phyloP scores from a whole-genome alignment of 2,888 invertebrate species.

The Polyommatus iphigenia region DNA sequence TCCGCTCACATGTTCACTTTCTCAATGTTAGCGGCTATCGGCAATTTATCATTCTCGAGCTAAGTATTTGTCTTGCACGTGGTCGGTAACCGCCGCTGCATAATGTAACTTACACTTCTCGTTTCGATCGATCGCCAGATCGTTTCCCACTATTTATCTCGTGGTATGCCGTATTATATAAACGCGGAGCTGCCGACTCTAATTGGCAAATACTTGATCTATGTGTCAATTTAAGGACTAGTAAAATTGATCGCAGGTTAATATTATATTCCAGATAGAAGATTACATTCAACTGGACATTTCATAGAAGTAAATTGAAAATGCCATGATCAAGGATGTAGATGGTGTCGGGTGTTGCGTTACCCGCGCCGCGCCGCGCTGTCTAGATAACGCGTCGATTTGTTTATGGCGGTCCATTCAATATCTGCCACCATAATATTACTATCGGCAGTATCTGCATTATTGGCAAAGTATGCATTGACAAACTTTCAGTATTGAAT shows the following conservation, averaged over 20 bases:
- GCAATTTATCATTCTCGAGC: constrained; percentile 27
- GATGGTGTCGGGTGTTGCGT: constrained; percentile 13
- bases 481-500: background rate
- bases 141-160: background rate
- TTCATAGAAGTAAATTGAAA: background rate
- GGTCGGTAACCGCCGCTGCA: background rate
- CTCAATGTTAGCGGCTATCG: constrained; percentile 26
- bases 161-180: background rate
- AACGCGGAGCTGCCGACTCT: background rate
- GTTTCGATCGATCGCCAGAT: background rate
- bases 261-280: background rate
- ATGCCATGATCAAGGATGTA: background rate
- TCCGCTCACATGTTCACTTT: constrained; percentile 26
- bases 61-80: constrained; percentile 19
- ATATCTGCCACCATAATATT: background rate
- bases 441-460: background rate
- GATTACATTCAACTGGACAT: background rate
- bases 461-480: background rate
- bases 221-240: background rate
- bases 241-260: background rate
- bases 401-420: constrained; percentile 17
- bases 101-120: constrained; percentile 21
- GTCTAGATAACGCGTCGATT: constrained; percentile 1
- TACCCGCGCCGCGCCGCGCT: background rate
- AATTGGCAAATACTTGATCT: background rate